A percentile compares a stretch with the other conserved stretches of the same genome.
Conservation (phyloP, 2,797 vertebrate species). For the Euthynnus affinis region DNA sequence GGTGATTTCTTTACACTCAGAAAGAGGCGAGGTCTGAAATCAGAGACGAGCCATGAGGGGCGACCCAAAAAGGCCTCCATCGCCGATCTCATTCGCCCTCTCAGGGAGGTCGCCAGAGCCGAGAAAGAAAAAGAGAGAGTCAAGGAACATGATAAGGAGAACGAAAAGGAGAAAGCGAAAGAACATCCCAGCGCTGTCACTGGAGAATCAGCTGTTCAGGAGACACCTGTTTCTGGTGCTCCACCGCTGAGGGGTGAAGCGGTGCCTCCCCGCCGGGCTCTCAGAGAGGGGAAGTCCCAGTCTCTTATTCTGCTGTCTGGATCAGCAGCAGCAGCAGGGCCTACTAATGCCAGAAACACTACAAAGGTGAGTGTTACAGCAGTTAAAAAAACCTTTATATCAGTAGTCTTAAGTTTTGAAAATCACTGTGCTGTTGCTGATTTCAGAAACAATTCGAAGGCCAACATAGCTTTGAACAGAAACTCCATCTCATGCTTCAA, state of each 20-base stretch:
- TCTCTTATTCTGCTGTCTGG: conserved; percentile 96
- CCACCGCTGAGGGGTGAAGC: conserved; percentile 85
- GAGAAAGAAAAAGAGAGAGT: conserved; percentile 88
- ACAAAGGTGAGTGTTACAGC: conserved; percentile 86
- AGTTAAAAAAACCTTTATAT: background rate
- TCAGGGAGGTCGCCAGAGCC: conserved; percentile 89
- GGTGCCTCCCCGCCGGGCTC: conserved; percentile 89
- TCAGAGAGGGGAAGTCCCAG: conserved; percentile 95
- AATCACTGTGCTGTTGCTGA: conserved; percentile 30
- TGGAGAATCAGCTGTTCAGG: conserved; percentile 75
- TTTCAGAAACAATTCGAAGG: conserved; percentile 92
- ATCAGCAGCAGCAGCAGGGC: conserved; percentile 86
- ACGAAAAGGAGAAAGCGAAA: conserved; percentile 81
- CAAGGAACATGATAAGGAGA: conserved; percentile 84
- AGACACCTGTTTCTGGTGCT: conserved; percentile 82
- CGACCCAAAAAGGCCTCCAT: conserved; percentile 92
- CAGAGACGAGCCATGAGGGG: conserved; percentile 80
- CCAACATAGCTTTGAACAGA: conserved; percentile 94
- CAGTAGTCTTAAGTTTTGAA: background rate
- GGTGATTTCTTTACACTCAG: conserved; percentile 97
- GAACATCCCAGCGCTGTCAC: conserved; percentile 68
- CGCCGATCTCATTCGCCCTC: conserved; percentile 92
- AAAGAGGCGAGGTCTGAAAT: conserved; percentile 90
- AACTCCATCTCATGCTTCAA: conserved; percentile 96
- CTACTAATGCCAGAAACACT: conserved; percentile 78